phyloP scores from a whole-genome alignment of 2,888 invertebrate genomes.

The Chrysolina americana region DNA sequence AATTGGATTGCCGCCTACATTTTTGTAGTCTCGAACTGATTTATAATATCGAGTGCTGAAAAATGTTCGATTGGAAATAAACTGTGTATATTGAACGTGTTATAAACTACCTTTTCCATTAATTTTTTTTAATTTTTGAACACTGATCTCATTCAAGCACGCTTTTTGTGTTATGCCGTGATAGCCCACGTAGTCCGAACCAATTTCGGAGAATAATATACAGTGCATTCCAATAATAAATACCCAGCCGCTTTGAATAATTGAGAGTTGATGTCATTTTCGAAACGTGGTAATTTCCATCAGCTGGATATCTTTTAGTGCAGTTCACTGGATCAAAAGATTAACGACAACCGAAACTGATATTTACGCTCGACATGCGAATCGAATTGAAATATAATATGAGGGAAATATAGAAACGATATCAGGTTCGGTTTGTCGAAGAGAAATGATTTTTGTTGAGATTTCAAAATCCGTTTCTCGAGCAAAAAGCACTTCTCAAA shows the following conservation, averaged over 20 bases:
- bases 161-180: not conserved
- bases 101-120: conserved; percentile 5
- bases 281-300: not conserved
- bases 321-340: not conserved
- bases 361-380: not conserved
- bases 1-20: not conserved
- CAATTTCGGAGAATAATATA: not conserved
- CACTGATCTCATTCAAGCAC: not conserved
- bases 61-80: not conserved
- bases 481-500: not conserved
- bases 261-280: not conserved
- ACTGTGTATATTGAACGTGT: not conserved
- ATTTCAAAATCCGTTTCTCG: not conserved
- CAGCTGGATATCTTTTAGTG: not conserved
- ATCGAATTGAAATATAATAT: not conserved
- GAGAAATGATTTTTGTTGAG: not conserved
- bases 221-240: conserved; percentile 3
- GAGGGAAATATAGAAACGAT: not conserved
- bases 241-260: not conserved
- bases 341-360: conserved; percentile 1
- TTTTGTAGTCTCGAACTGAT: not conserved
- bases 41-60: not conserved
- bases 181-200: not conserved
- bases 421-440: conserved; percentile 1
- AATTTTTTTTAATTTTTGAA: not conserved